These are phyloP conservation scores for Hemaris fuciformis DNA, from an alignment of 2,888 invertebrate species.

Conservation along the genomic window DNA sequence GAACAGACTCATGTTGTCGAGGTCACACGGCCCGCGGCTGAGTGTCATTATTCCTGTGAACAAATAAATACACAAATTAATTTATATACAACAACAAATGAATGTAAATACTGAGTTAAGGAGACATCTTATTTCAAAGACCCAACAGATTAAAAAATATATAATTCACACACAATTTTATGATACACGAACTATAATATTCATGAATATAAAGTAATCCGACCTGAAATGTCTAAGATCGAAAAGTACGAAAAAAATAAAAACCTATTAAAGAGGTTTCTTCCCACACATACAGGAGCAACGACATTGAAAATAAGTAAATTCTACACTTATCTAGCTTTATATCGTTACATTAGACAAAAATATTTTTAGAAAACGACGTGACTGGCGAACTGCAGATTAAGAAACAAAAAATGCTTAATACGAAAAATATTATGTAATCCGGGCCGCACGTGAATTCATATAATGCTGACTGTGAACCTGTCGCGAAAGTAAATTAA, in stretches of 20 bases:
- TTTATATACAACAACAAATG: background rate
- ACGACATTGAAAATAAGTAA: no score
- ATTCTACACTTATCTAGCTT: no score
- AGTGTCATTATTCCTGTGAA: conserved; percentile 97
- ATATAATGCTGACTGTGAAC: background rate
- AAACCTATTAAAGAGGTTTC: no score
- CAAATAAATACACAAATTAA: conserved; percentile 43
- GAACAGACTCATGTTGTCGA: conserved; percentile 99
- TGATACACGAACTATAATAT: no score
- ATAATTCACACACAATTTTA: no score
- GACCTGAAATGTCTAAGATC: no score
- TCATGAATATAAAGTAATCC: no score
- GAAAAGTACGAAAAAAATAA: no score
- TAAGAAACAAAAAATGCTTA: background rate
- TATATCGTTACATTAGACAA: no score
- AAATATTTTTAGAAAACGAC: background rate
- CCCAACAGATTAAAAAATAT: background rate
- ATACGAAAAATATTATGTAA: background rate
- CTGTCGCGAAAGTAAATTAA: background rate
- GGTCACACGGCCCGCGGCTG: conserved; percentile 98
- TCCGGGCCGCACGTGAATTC: background rate
- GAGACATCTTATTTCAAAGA: background rate
- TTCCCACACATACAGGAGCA: no score
- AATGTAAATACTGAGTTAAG: background rate
- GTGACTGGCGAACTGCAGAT: background rate